These are phyloP conservation scores for Corydoras sp. DNA, from an alignment of 2,113 vertebrate genomes.

Conservation along the genomic window DNA sequence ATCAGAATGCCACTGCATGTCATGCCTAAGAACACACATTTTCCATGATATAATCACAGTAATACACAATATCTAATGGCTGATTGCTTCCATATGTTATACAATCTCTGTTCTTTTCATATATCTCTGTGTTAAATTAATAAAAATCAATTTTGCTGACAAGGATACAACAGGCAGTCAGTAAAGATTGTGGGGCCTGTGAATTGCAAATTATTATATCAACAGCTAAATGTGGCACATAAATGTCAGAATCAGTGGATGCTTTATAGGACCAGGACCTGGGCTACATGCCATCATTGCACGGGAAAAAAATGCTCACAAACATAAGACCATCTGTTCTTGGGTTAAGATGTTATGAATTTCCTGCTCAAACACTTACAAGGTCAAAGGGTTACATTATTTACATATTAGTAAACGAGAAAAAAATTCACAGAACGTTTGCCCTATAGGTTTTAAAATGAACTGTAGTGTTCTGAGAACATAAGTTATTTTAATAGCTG, in stretches of 20 bases:
- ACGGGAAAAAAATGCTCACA: neutral
- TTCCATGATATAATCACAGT: too few species aligned
- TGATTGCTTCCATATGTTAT: too few species aligned
- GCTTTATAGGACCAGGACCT: conserved; percentile 18
- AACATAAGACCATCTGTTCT: conserved; percentile 22
- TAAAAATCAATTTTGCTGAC: too few species aligned
- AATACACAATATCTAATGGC: too few species aligned
- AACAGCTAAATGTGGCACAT: neutral
- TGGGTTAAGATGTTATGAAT: conserved; percentile 10
- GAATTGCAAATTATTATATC: neutral
- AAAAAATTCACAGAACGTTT: too few species aligned
- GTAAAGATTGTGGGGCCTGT: neutral
- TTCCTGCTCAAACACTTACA: conserved; percentile 20
- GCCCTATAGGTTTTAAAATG: too few species aligned
- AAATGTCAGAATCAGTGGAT: conserved; percentile 1
- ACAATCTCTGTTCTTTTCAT: too few species aligned
- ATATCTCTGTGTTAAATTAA: too few species aligned
- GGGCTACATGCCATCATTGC: conserved; percentile 14
- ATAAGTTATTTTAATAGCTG: too few species aligned
- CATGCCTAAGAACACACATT: too few species aligned
- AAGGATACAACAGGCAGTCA: neutral
- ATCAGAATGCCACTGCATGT: too few species aligned
- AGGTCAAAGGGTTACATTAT: neutral
- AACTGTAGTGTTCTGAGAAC: too few species aligned
- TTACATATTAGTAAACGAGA: neutral